phyloP scores from a whole-genome alignment of 2,113 vertebrate genomes.

The Tichodroma muraria region DNA sequence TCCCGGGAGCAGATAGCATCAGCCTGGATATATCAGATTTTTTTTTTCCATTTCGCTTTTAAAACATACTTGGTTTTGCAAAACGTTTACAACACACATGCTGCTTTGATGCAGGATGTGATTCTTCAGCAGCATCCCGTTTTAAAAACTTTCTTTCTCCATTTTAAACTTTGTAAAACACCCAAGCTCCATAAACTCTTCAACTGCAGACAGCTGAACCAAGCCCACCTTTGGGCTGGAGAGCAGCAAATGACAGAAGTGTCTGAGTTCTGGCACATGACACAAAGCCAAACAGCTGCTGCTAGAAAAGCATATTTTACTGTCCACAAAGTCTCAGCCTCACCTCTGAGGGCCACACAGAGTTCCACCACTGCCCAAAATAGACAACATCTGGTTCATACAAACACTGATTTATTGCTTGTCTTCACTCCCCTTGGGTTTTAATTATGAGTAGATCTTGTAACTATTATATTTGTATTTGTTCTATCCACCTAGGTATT shows the following conservation, averaged over 20 bases:
- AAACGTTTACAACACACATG: neutral
- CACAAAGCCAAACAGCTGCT: neutral
- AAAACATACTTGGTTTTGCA: neutral
- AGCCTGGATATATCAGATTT: neutral
- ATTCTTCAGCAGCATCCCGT: neutral
- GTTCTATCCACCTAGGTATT: neutral
- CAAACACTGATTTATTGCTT: neutral
- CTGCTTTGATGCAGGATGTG: neutral
- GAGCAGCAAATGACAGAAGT: neutral
- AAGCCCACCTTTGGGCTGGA: neutral
- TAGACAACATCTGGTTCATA: neutral
- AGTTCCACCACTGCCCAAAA: neutral
- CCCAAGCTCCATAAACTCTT: neutral
- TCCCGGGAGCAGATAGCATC: neutral
- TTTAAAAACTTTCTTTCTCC: neutral
- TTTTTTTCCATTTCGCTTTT: neutral
- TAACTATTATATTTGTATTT: constrained; percentile 2
- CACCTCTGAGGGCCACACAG: neutral
- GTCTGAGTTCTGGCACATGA: neutral
- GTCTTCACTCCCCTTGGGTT: neutral
- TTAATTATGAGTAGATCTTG: constrained; percentile 11
- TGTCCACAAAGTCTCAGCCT: neutral
- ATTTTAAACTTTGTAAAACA: neutral
- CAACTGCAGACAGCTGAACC: neutral
- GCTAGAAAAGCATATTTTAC: neutral